Evolutionary conservation across 23 tunicate genomes (phyloP).

Genomic region (Trididemnum nubilum): DNA sequence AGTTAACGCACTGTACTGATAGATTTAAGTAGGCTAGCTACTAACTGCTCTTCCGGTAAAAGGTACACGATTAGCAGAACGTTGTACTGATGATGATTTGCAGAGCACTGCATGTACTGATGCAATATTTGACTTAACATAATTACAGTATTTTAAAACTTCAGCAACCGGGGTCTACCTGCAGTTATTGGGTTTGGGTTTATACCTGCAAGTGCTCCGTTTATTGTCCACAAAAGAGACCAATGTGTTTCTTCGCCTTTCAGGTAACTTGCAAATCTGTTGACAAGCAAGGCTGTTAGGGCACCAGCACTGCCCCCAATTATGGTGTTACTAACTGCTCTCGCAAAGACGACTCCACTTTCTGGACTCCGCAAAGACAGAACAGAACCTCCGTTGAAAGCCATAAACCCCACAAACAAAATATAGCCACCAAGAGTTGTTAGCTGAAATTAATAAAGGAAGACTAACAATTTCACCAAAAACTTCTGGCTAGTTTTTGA

Average conservation of each 20-base stretch:
- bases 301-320: constrained; percentile 65
- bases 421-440: constrained; percentile 77
- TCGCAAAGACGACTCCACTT: constrained; percentile 48
- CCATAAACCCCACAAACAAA: constrained; percentile 73
- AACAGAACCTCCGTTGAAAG: constrained; percentile 93
- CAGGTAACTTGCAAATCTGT: constrained; percentile 26
- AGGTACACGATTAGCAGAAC: too few relatives aligned
- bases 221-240: constrained; percentile 68
- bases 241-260: constrained; percentile 61
- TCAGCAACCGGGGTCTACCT: too few relatives aligned
- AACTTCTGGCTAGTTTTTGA: too few relatives aligned
- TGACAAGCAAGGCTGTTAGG: constrained; percentile 45
- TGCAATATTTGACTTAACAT: too few relatives aligned
- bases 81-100: too few relatives aligned
- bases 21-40: too few relatives aligned
- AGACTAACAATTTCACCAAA: too few relatives aligned
- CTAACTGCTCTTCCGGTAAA: too few relatives aligned
- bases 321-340: constrained; percentile 65
- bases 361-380: constrained; percentile 37
- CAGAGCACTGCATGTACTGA: too few relatives aligned
- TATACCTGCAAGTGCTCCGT: constrained; percentile 82
- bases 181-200: neutral
- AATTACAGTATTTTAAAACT: too few relatives aligned
- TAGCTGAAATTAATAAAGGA: constrained; percentile 33
- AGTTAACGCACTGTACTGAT: too few relatives aligned